These are phyloP conservation scores for Polymixis flavicincta DNA, from an alignment of 2,888 invertebrate genomes.

Conservation along the genomic window DNA sequence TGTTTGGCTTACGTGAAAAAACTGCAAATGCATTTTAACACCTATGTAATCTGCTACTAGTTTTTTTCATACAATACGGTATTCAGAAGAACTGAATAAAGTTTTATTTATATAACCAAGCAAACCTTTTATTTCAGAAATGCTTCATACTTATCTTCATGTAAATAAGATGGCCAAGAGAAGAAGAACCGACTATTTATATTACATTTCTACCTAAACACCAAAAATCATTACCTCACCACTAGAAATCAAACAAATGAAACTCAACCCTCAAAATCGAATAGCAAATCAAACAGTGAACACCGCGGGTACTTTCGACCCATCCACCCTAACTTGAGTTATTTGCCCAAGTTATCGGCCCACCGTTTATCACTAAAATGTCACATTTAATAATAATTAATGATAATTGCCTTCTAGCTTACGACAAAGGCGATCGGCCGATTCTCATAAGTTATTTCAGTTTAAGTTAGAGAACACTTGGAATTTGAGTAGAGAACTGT, in stretches of 20 bases:
- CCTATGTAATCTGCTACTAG: no score
- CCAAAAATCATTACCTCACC: conserved; percentile 48
- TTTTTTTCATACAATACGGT: no score
- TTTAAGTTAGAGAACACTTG: conserved; percentile 86
- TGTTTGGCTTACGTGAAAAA: no score
- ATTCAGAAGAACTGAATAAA: no score
- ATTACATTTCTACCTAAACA: conserved; percentile 1
- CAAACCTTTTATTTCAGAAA: no score
- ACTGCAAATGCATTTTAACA: no score
- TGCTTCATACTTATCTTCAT: no score
- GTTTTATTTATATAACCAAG: no score
- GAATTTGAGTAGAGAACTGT: conserved; percentile 89
- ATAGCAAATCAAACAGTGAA: conserved; percentile 79
- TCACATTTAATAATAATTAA: conserved; percentile 91
- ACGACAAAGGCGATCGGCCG: conserved; percentile 89
- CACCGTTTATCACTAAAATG: conserved; percentile 87
- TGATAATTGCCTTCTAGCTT: conserved; percentile 90
- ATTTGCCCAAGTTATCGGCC: conserved; percentile 89
- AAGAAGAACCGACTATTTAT: not conserved
- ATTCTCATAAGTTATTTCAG: conserved; percentile 90
- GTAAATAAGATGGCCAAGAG: no score
- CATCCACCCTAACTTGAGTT: conserved; percentile 81
- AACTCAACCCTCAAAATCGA: conserved; percentile 67
- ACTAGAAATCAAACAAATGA: conserved; percentile 63
- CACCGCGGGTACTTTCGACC: conserved; percentile 69